phyloP scores from a whole-genome alignment of 2,888 invertebrate species.

The Cotesia congregata region DNA sequence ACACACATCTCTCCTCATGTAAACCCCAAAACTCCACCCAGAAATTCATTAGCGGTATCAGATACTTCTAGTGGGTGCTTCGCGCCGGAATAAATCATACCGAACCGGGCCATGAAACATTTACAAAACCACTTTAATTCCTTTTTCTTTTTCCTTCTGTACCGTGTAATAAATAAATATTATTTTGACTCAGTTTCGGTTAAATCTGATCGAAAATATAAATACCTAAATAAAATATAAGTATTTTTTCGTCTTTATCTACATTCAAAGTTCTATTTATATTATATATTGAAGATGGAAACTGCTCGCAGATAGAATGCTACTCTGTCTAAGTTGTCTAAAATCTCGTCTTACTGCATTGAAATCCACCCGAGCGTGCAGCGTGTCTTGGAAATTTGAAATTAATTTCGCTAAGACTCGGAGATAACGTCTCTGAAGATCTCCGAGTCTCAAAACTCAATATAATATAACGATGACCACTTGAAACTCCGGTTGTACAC shows the following conservation, averaged over 20 bases:
- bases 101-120: conserved; percentile 36
- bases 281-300: not conserved
- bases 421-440: not conserved
- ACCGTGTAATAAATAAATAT: conserved; percentile 17
- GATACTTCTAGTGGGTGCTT: conserved; percentile 68
- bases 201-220: not conserved
- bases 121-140: conserved; percentile 42
- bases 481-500: conserved; percentile 22
- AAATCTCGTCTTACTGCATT: conserved; percentile 56
- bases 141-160: conserved; percentile 35
- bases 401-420: conserved; percentile 62
- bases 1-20: conserved; percentile 29
- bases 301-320: not conserved
- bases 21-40: conserved; percentile 39
- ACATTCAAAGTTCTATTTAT: too few relatives aligned
- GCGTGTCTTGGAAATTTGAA: conserved; percentile 61
- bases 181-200: not conserved
- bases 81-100: conserved; percentile 65
- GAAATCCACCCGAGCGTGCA: conserved; percentile 59
- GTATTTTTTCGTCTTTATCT: too few relatives aligned
- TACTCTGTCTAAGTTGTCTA: conserved; percentile 43
- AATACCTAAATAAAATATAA: not conserved
- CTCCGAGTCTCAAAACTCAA: conserved; percentile 22
- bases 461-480: conserved; percentile 32
- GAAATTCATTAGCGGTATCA: conserved; percentile 67